These are phyloP conservation scores for Apodemus sylvaticus DNA, from an alignment of 2,113 vertebrate species.

Conservation along the genomic window DNA sequence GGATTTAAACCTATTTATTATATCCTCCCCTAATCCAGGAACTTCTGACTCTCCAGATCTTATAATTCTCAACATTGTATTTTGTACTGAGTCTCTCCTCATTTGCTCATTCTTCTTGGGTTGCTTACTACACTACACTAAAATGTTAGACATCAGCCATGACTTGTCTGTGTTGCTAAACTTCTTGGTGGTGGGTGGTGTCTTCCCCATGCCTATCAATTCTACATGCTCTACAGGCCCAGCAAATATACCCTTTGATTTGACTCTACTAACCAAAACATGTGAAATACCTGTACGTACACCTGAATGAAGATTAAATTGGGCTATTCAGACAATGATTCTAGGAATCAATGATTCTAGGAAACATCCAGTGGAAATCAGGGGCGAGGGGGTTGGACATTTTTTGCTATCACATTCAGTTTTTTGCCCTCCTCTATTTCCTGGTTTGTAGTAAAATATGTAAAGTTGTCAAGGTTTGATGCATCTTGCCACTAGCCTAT, in stretches of 20 bases:
- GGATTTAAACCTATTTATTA: not conserved
- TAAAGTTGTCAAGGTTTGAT: slow-evolving; percentile 68
- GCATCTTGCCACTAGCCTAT: slow-evolving; percentile 73
- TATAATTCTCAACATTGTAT: not conserved
- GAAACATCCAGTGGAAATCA: not conserved
- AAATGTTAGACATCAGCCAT: not conserved
- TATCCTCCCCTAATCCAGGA: not conserved
- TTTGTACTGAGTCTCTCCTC: not conserved
- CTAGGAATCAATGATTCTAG: too few relatives aligned
- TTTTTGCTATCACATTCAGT: not conserved
- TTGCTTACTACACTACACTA: too few relatives aligned
- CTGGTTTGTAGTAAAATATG: slow-evolving; percentile 65
- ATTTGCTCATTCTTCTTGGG: not conserved
- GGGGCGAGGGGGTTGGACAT: not conserved
- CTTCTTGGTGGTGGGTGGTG: not conserved
- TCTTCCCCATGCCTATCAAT: not conserved
- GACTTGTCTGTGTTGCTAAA: not conserved
- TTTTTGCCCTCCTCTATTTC: not conserved
- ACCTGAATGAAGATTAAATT: not conserved
- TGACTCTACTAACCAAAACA: not conserved
- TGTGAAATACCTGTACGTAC: not conserved
- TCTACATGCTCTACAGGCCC: fast-evolving
- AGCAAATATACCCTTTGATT: not conserved
- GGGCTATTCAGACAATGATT: slow-evolving; percentile 43
- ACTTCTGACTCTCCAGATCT: not conserved